These are phyloP conservation scores for Chaetogeoica ovagalla DNA, from an alignment of 2,888 invertebrate genomes.

Conservation along the genomic window DNA sequence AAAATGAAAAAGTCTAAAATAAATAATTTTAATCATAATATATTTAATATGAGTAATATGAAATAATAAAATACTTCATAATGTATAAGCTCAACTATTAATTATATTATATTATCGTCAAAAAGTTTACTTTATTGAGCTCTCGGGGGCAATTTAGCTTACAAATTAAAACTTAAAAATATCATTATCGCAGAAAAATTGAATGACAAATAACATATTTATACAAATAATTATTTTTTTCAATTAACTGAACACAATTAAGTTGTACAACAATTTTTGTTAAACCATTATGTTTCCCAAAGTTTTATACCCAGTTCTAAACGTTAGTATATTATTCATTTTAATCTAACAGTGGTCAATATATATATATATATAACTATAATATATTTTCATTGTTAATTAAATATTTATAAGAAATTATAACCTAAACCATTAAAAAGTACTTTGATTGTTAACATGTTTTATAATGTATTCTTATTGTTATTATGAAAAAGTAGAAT, in stretches of 20 bases:
- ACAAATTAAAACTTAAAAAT: not conserved
- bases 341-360: not conserved
- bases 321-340: not conserved
- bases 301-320: not conserved
- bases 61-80: not conserved
- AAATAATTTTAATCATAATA: not conserved
- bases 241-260: conserved; percentile 25
- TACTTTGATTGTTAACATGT: conserved; percentile 10
- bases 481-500: conserved; percentile 15
- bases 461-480: not conserved
- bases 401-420: conserved; percentile 15
- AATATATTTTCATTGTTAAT: not conserved
- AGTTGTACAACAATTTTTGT: not conserved
- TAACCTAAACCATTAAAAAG: conserved; percentile 7
- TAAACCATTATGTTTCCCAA: conserved; percentile 1
- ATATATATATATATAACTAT: conserved; percentile 5
- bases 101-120: not conserved
- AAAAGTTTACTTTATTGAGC: not conserved
- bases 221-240: not conserved
- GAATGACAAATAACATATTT: not conserved
- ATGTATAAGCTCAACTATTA: not conserved
- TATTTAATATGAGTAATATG: not conserved
- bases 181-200: conserved; percentile 4
- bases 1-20: not conserved
- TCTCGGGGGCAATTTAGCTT: not conserved